These are phyloP conservation scores for Eolophus roseicapilla DNA, from an alignment of 2,113 vertebrate genomes.

Conservation along the genomic window DNA sequence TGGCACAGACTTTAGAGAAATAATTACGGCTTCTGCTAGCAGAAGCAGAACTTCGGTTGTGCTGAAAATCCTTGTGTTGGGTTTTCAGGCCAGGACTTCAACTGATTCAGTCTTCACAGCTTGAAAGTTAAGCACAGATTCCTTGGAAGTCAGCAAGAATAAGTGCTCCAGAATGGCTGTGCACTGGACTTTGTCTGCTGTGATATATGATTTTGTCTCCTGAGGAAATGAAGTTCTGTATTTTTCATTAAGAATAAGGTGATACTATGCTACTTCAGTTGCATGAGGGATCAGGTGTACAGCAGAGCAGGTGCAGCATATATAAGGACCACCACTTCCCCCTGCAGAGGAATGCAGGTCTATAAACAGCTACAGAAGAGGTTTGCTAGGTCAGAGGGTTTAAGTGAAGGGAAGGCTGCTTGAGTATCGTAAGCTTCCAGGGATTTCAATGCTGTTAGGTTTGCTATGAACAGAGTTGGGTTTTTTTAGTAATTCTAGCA, in stretches of 20 bases:
- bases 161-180: not conserved
- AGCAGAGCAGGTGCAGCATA: slow-evolving; percentile 45
- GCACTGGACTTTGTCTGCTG: not conserved
- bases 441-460: not conserved
- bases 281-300: slow-evolving; percentile 60
- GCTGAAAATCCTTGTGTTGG: not conserved
- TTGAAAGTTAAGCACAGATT: not conserved
- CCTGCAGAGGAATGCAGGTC: slow-evolving; percentile 20
- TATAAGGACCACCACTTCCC: slow-evolving; percentile 41
- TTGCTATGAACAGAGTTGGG: not conserved
- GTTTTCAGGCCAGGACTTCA: not conserved
- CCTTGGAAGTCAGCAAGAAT: not conserved
- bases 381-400: slow-evolving; percentile 35
- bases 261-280: slow-evolving; percentile 27
- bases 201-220: slow-evolving; percentile 60
- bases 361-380: slow-evolving; percentile 51
- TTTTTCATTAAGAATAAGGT: slow-evolving; percentile 71
- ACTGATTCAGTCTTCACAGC: not conserved
- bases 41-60: not conserved
- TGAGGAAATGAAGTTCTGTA: slow-evolving; percentile 65
- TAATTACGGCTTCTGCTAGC: not conserved
- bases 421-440: not conserved
- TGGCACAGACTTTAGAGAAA: not conserved
- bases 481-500: slow-evolving; percentile 2
- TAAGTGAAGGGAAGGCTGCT: not conserved